A percentile compares a stretch with the other conserved stretches of the same genome.
Evolutionary conservation across 2,113 vertebrate species (phyloP).

Genomic region (Rhynchomys soricoides): DNA sequence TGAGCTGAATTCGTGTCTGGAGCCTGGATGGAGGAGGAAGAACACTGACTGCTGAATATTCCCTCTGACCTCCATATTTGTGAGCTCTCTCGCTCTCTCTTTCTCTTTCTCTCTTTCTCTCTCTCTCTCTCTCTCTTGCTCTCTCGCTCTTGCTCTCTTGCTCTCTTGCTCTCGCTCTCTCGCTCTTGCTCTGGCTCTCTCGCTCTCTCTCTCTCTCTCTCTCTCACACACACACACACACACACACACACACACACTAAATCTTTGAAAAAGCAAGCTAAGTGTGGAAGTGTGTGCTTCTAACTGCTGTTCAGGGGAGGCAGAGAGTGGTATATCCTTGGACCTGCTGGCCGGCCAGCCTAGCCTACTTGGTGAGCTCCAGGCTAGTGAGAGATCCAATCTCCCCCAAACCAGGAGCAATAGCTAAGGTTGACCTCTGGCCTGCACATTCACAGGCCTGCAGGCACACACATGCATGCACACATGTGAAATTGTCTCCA

Average conservation of each 20-base stretch:
- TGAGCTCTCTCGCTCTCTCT: not conserved
- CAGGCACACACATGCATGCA: not conserved
- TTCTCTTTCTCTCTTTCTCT: too few species aligned
- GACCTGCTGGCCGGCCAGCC: not conserved
- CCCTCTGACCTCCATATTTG: not conserved
- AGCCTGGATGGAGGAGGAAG: not conserved
- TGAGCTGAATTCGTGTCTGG: not conserved
- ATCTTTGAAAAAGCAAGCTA: not conserved
- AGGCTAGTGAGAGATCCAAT: not conserved
- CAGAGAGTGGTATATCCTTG: not conserved
- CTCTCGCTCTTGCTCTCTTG: accelerated
- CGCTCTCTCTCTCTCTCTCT: accelerated
- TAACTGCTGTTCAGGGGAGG: not conserved
- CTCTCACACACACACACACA: not conserved
- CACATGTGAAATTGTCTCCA: not conserved
- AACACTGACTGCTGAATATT: not conserved
- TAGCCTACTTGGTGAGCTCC: not conserved
- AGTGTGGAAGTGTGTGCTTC: not conserved
- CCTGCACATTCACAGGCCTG: not conserved
- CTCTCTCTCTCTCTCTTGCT: not conserved
- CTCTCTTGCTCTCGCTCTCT: too few species aligned
- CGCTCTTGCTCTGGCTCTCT: too few species aligned
- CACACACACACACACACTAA: not conserved
- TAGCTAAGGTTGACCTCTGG: not conserved
- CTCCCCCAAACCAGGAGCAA: not conserved